phyloP scores from a whole-genome alignment of 1,140 invertebrate genomes.

The Drosophila teissieri region DNA sequence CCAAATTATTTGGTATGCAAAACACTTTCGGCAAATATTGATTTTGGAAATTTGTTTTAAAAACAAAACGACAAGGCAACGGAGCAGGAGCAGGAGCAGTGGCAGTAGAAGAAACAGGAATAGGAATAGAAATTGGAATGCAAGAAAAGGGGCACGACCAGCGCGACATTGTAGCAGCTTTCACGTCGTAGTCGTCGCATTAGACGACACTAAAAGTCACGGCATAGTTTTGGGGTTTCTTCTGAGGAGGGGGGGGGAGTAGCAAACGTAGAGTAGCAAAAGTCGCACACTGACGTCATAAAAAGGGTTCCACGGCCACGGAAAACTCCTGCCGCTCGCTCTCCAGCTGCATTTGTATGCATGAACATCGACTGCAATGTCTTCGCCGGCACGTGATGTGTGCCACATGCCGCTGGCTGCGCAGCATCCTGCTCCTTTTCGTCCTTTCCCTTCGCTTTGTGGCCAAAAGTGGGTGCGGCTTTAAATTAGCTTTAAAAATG shows the following conservation, averaged over 20 bases:
- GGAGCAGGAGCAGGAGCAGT: slow-evolving; percentile 6
- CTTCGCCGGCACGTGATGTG: slow-evolving; percentile 77
- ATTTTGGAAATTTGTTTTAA: slow-evolving; percentile 81
- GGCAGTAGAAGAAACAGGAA: not conserved
- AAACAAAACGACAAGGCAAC: slow-evolving; percentile 49
- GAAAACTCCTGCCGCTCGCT: slow-evolving; percentile 18
- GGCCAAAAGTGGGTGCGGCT: slow-evolving; percentile 18
- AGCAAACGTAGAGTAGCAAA: slow-evolving; percentile 32
- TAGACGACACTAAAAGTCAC: slow-evolving; percentile 62
- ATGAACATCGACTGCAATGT: slow-evolving; percentile 71
- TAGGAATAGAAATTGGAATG: slow-evolving; percentile 2
- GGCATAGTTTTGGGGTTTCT: slow-evolving; percentile 61
- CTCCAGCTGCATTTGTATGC: slow-evolving; percentile 67
- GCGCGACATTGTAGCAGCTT: slow-evolving; percentile 66
- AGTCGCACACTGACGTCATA: slow-evolving; percentile 76
- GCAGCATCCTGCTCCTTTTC: not conserved
- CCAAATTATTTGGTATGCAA: slow-evolving; percentile 83
- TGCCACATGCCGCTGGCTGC: slow-evolving; percentile 63
- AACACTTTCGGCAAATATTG: slow-evolving; percentile 83
- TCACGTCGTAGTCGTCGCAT: slow-evolving; percentile 49
- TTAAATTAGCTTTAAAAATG: slow-evolving; percentile 76
- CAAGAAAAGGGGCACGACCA: slow-evolving; percentile 1
- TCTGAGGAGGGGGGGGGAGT: slow-evolving; percentile 2
- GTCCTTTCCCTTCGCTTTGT: not conserved
- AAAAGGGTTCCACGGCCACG: slow-evolving; percentile 46